phyloP scores from a whole-genome alignment of 2,113 vertebrate genomes.

The Brachyhypopomus gauderio region DNA sequence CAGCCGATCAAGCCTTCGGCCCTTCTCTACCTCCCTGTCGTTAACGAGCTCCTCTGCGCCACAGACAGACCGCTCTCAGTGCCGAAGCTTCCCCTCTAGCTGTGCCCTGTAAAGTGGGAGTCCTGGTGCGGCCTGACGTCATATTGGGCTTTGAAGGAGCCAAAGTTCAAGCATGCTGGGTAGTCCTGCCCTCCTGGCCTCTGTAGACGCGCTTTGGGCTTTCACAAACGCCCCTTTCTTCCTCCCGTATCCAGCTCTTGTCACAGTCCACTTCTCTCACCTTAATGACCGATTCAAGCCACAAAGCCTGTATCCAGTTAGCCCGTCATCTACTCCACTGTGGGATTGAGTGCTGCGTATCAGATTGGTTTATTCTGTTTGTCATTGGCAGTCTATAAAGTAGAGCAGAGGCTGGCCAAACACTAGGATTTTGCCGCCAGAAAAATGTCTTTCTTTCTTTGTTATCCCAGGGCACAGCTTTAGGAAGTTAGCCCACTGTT shows the following conservation, averaged over 20 bases:
- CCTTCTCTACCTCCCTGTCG: slow-evolving; percentile 60
- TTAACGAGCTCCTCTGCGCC: slow-evolving; percentile 61
- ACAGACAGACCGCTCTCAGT: slow-evolving; percentile 65
- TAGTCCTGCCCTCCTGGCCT: slow-evolving; percentile 27
- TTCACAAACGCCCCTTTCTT: slow-evolving; percentile 27
- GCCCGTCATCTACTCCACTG: slow-evolving; percentile 21
- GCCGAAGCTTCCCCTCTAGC: slow-evolving; percentile 36
- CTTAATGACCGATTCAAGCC: slow-evolving; percentile 46
- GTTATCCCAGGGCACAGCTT: slow-evolving; percentile 29
- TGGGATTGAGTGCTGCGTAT: slow-evolving; percentile 25
- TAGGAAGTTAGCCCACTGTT: slow-evolving; percentile 5
- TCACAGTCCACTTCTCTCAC: slow-evolving; percentile 39
- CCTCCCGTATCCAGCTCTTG: slow-evolving; percentile 38
- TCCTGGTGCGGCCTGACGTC: slow-evolving; percentile 62
- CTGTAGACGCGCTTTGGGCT: slow-evolving; percentile 16
- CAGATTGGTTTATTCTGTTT: slow-evolving; percentile 42
- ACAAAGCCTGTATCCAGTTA: slow-evolving; percentile 25
- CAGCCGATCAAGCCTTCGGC: slow-evolving; percentile 52
- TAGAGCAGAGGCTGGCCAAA: slow-evolving; percentile 27
- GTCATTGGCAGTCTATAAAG: slow-evolving; percentile 12
- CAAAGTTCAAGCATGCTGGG: slow-evolving; percentile 32
- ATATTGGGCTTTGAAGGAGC: slow-evolving; percentile 62
- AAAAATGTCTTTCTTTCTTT: slow-evolving; percentile 23
- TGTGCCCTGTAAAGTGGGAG: slow-evolving; percentile 69
- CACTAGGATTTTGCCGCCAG: slow-evolving; percentile 19